These are phyloP conservation scores for Erebia ligea DNA, from an alignment of 2,888 invertebrate species.

Conservation along the genomic window DNA sequence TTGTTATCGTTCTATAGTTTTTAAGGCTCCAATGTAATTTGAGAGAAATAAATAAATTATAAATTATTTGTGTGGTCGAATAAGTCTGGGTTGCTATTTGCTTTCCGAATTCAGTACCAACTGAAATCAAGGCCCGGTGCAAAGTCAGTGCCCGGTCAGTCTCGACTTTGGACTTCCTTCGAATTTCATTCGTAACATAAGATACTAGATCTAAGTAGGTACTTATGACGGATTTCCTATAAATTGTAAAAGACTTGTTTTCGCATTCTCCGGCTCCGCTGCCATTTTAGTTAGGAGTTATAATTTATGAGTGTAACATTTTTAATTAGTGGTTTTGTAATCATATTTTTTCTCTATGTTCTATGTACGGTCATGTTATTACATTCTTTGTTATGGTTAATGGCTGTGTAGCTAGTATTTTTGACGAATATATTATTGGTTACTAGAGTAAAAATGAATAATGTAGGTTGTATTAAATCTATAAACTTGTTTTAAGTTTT, in stretches of 20 bases:
- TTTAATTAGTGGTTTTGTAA: constrained; percentile 15
- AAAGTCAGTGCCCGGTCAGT: neutral
- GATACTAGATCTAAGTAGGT: neutral
- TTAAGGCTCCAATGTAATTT: no score
- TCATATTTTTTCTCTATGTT: neutral
- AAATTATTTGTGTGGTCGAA: no score
- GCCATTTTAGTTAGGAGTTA: constrained; percentile 12
- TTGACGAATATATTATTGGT: neutral
- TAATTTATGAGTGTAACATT: constrained; percentile 18
- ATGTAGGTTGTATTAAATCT: no score
- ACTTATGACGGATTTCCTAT: constrained; percentile 32
- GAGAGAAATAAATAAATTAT: no score
- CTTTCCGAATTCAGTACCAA: neutral
- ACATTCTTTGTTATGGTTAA: neutral
- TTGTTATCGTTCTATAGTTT: no score
- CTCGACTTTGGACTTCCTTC: neutral
- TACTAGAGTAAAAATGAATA: no score
- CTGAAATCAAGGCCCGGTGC: no score
- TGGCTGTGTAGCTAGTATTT: neutral
- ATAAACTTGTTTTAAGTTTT: no score
- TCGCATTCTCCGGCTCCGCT: constrained; percentile 21
- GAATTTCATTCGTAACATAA: neutral
- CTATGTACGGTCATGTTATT: constrained; percentile 8
- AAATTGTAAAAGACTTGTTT: constrained; percentile 23
- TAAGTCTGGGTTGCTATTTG: no score